Evolutionary conservation across 2,888 invertebrate genomes (phyloP).

Genomic region (Clunio marinus): DNA sequence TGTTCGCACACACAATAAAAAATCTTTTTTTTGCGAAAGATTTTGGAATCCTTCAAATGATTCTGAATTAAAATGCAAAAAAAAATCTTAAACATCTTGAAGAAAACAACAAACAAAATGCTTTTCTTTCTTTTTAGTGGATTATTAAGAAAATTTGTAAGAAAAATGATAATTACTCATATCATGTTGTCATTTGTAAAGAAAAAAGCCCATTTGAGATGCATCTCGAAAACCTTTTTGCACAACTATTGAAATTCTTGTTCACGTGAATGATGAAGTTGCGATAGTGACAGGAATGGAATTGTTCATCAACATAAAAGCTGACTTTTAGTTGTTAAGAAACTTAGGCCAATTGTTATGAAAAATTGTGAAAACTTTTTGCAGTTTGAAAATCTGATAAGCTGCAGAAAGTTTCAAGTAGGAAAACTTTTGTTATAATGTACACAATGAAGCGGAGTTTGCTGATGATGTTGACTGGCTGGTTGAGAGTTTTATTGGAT

Average conservation of each 20-base stretch:
- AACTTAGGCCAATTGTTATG: conserved; percentile 25
- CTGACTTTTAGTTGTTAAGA: background rate
- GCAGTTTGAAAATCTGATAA: background rate
- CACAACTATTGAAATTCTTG: background rate
- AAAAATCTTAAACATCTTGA: background rate
- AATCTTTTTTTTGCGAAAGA: background rate
- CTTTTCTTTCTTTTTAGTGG: conserved; percentile 39
- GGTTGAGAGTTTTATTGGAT: background rate
- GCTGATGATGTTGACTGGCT: background rate
- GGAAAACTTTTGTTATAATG: conserved; percentile 22
- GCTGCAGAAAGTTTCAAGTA: conserved; percentile 32
- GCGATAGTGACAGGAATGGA: background rate
- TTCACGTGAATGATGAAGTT: background rate
- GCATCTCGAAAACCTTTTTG: background rate
- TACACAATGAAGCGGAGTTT: background rate
- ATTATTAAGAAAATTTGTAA: conserved; percentile 26
- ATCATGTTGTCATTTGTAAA: conserved; percentile 12
- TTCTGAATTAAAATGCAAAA: background rate
- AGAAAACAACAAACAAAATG: conserved; percentile 21
- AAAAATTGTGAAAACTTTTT: conserved; percentile 25
- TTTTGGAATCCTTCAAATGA: background rate
- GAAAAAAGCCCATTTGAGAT: background rate
- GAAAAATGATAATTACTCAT: background rate
- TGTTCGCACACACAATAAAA: background rate
- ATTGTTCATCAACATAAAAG: too few relatives aligned